phyloP scores from a whole-genome alignment of 2,797 vertebrate genomes.

The Acanthurus lineatus region DNA sequence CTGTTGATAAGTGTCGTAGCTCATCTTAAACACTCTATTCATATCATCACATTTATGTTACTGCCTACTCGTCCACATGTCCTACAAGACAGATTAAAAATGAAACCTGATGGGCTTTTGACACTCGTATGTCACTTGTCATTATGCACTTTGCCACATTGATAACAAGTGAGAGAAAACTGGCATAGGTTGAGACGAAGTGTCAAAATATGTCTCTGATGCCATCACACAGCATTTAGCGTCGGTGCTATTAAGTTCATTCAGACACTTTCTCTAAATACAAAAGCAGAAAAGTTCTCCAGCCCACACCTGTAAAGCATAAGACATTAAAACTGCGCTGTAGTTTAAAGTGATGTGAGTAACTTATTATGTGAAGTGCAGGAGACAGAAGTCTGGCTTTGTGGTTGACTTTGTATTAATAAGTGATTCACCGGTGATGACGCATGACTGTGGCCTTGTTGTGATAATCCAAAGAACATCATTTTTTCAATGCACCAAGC shows the following conservation, averaged over 20 bases:
- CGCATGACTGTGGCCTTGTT: too few species aligned
- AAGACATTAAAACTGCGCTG: background rate
- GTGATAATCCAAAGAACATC: too few species aligned
- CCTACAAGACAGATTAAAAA: background rate
- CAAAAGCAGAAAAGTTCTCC: background rate
- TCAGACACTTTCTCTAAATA: background rate
- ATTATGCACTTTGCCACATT: background rate
- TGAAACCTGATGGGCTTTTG: background rate
- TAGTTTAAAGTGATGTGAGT: background rate
- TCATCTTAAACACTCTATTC: background rate
- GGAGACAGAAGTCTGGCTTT: too few species aligned
- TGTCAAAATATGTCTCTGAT: slow-evolving; percentile 23
- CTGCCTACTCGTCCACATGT: too few species aligned
- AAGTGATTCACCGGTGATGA: too few species aligned
- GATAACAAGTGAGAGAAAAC: slow-evolving; percentile 5
- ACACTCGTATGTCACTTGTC: background rate
- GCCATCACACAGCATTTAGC: background rate
- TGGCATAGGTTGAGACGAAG: background rate
- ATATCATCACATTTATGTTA: background rate
- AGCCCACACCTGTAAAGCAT: background rate
- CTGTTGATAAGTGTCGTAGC: background rate
- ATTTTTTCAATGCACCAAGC: too few species aligned
- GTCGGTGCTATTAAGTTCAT: background rate
- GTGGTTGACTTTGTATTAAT: too few species aligned
- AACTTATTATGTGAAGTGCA: background rate